These are phyloP conservation scores for Muscicapa comitata DNA, from an alignment of 2,797 vertebrate genomes.

Conservation along the genomic window DNA sequence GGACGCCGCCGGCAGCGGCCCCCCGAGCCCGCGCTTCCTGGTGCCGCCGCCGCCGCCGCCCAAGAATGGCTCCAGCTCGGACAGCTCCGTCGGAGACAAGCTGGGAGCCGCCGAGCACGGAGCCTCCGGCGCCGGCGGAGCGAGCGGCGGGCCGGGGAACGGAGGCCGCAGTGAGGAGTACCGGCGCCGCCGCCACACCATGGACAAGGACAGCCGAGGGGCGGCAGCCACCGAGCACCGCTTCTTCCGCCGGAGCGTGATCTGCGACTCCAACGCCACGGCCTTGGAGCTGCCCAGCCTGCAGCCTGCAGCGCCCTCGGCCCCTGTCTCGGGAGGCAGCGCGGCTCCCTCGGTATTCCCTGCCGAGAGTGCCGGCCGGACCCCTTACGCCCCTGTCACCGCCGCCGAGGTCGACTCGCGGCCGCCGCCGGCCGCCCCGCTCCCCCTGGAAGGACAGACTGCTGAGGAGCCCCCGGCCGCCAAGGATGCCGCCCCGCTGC, in stretches of 20 bases:
- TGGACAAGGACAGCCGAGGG: constrained; percentile 93
- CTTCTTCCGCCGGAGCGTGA: constrained; percentile 96
- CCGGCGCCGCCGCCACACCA: constrained; percentile 92
- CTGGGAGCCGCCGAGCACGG: constrained; percentile 59
- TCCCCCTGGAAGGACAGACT: not conserved
- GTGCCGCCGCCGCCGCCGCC: constrained; percentile 84
- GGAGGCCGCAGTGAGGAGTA: constrained; percentile 79
- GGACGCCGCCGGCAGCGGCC: constrained; percentile 52
- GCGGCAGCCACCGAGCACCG: constrained; percentile 87
- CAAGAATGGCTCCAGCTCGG: constrained; percentile 92
- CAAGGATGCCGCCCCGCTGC: constrained; percentile 17
- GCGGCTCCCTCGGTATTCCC: constrained; percentile 36
- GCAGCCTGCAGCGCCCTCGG: constrained; percentile 81
- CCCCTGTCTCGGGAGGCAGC: constrained; percentile 43
- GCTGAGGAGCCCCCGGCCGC: constrained; percentile 43
- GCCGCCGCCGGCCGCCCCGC: not conserved
- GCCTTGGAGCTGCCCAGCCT: constrained; percentile 91
- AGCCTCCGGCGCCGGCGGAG: not conserved
- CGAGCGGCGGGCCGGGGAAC: not conserved
- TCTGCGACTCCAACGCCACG: constrained; percentile 97
- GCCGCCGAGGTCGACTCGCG: constrained; percentile 9
- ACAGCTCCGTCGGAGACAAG: constrained; percentile 84
- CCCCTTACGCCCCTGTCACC: not conserved
- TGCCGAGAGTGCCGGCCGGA: constrained; percentile 4
- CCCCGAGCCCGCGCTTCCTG: constrained; percentile 70